Percentiles rank a stretch among this genome's conserved stretches.
Evolutionary conservation across 1,140 invertebrate species (phyloP).

Genomic region (Zaprionus tsacasi): DNA sequence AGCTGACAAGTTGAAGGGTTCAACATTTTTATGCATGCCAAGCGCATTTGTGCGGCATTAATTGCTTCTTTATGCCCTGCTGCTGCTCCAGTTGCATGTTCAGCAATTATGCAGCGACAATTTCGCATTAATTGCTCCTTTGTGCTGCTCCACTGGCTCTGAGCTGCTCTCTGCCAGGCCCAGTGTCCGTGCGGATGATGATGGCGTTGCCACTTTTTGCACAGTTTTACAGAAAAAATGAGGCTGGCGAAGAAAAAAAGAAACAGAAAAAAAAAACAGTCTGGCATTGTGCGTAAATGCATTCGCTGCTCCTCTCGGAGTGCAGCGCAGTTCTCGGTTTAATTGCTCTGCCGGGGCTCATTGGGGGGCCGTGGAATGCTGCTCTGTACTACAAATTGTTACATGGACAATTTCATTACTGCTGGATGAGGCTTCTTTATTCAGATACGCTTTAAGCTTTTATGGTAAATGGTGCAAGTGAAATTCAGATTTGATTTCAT

Average conservation of each 20-base stretch:
- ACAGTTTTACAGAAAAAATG: slow-evolving; percentile 6
- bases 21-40: slow-evolving; percentile 81
- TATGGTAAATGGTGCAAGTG: slow-evolving; percentile 1
- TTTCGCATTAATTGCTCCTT: slow-evolving; percentile 32
- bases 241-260: slow-evolving; percentile 24
- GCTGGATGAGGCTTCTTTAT: slow-evolving; percentile 35
- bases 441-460: slow-evolving; percentile 19
- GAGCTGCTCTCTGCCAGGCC: background rate
- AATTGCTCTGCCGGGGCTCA: slow-evolving; percentile 62
- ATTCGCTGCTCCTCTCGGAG: slow-evolving; percentile 45
- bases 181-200: background rate
- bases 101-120: slow-evolving; percentile 40
- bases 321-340: slow-evolving; percentile 53
- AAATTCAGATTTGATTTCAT: background rate
- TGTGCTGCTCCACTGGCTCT: slow-evolving; percentile 11
- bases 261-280: slow-evolving; percentile 39
- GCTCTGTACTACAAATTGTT: slow-evolving; percentile 35
- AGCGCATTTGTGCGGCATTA: slow-evolving; percentile 78
- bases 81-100: slow-evolving; percentile 61
- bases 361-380: slow-evolving; percentile 38
- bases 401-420: slow-evolving; percentile 60
- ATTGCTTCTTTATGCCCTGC: slow-evolving; percentile 82
- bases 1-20: slow-evolving; percentile 12
- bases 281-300: slow-evolving; percentile 58
- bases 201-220: slow-evolving; percentile 35